These are phyloP conservation scores for Eudyptes chrysolophus DNA, from an alignment of 2,113 vertebrate species.

Conservation along the genomic window DNA sequence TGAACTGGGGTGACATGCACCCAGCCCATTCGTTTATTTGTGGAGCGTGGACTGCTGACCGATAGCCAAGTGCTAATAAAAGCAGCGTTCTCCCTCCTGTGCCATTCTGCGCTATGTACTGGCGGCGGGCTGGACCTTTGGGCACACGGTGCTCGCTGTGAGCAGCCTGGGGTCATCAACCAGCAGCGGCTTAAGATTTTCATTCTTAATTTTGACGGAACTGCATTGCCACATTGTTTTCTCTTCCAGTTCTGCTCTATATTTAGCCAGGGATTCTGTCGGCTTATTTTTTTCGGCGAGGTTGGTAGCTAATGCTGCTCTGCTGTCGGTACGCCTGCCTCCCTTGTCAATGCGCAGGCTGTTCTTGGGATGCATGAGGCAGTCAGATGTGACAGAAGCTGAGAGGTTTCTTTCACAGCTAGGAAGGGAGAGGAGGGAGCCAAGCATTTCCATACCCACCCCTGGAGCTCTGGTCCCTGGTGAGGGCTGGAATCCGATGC, in stretches of 20 bases:
- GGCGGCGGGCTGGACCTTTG: background rate
- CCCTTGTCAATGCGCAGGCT: slow-evolving; percentile 44
- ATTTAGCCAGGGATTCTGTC: slow-evolving; percentile 20
- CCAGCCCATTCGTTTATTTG: slow-evolving; percentile 41
- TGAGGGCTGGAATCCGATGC: slow-evolving; percentile 14
- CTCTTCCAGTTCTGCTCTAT: background rate
- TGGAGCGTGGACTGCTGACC: background rate
- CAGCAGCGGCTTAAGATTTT: background rate
- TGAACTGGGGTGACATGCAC: background rate
- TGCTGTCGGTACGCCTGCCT: slow-evolving; percentile 31
- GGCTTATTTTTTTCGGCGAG: background rate
- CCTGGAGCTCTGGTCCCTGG: slow-evolving; percentile 20
- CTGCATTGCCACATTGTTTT: background rate
- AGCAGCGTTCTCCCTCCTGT: background rate
- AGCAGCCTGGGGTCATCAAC: background rate
- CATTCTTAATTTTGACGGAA: slow-evolving; percentile 5
- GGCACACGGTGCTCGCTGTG: background rate
- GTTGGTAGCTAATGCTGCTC: background rate
- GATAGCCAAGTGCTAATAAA: slow-evolving; percentile 8
- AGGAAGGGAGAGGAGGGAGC: slow-evolving; percentile 29
- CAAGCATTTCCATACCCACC: slow-evolving; percentile 53
- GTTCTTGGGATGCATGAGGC: slow-evolving; percentile 70
- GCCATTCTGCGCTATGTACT: background rate
- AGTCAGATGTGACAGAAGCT: slow-evolving; percentile 57
- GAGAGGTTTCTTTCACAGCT: slow-evolving; percentile 55